Percentiles rank a stretch among this genome's conserved stretches.
phyloP scores from a whole-genome alignment of 2,113 vertebrate species.

The Lasiurus borealis region DNA sequence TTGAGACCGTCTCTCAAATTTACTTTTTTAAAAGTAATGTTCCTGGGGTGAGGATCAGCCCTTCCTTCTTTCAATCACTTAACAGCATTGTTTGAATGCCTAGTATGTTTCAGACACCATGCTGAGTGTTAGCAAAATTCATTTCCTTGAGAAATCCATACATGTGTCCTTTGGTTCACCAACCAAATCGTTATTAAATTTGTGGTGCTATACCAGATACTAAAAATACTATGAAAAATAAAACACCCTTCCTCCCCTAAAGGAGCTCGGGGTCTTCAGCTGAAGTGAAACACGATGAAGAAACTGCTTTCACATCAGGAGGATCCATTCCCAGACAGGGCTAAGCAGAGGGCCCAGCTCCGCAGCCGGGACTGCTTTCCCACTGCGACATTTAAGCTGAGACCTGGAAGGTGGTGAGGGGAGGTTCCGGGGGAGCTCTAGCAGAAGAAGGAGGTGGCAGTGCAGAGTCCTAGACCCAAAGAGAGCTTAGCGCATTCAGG shows the following conservation, averaged over 20 bases:
- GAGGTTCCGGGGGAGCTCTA: neutral
- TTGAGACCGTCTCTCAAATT: neutral
- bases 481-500: neutral
- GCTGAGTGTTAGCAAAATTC: neutral
- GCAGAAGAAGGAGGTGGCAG: neutral
- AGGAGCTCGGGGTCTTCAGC: neutral
- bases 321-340: neutral
- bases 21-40: neutral
- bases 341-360: neutral
- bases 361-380: neutral
- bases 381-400: neutral
- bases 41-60: neutral
- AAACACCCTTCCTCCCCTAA: neutral
- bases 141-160: conserved; percentile 1
- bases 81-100: neutral
- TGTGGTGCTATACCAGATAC: neutral
- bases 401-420: neutral
- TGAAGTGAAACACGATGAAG: neutral
- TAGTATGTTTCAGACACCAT: neutral
- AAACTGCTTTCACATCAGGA: neutral
- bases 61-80: neutral
- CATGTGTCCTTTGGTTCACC: neutral
- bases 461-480: neutral
- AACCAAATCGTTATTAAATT: neutral
- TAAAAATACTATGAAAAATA: conserved; percentile 15